phyloP scores from a whole-genome alignment of 2,888 invertebrate species.

The Matsumyia berberina region DNA sequence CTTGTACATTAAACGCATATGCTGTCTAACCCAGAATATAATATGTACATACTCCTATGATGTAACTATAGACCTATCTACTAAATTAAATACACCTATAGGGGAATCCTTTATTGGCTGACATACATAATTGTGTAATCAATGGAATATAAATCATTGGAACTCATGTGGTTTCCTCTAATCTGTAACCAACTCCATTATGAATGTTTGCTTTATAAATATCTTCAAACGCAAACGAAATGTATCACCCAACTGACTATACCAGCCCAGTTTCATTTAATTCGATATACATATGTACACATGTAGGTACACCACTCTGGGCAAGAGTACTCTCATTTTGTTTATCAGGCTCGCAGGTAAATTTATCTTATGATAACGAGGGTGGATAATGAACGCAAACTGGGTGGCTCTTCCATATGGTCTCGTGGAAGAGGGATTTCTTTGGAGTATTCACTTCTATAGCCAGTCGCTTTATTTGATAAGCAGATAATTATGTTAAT shows the following conservation, averaged over 20 bases:
- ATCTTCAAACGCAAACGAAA: conserved; percentile 2
- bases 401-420: conserved; percentile 20
- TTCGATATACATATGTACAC: not conserved
- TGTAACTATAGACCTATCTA: not conserved
- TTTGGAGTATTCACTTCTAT: not conserved
- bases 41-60: not conserved
- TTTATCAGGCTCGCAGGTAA: conserved; percentile 34
- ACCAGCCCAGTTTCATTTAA: not conserved
- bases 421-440: not conserved
- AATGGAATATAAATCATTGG: conserved; percentile 31
- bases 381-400: conserved; percentile 8
- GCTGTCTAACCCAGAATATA: conserved; percentile 35
- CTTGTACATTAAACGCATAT: conserved; percentile 12
- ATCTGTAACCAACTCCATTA: conserved; percentile 13
- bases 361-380: conserved; percentile 44
- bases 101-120: conserved; percentile 24
- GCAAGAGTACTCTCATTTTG: conserved; percentile 15
- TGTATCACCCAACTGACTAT: not conserved
- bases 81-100: not conserved
- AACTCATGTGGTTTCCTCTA: conserved; percentile 26
- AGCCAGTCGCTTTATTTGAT: not conserved
- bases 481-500: conserved; percentile 14
- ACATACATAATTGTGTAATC: conserved; percentile 45
- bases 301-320: not conserved
- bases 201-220: conserved; percentile 39